Base-by-base conservation (phyloP, 1,140 invertebrate genomes). In the Pogonomyrmex barbatus region DNA sequence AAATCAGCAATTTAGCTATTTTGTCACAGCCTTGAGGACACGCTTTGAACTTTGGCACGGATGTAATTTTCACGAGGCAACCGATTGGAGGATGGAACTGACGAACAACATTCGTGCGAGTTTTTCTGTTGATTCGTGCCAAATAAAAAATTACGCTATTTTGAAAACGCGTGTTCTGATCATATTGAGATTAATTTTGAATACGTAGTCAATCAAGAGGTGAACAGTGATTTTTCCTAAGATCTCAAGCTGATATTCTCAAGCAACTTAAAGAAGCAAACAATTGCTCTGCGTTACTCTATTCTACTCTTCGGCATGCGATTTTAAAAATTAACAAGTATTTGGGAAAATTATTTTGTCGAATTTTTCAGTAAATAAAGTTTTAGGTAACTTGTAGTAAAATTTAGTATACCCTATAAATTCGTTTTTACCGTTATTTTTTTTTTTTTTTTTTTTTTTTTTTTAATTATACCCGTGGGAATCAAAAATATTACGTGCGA, bases 11-110 rank as follows among this genome's bases (percentile, higher is more conserved):
- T 93, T 92, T 88, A 92, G 88, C 83, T 90, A 93, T 92, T 93
- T 93, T 93, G 85, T 65, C 87, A 63, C 90, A 92, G 88, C 88
- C 89, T 87, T 70, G 67, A 73, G 92, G 88, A 85, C 90, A 87
- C 76, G 88, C 92, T 93, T 94, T 93, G 93, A 93, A 93, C 92
- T 93, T 90, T 90, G 89, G 62, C 88, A 83, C 88, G 87, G 88
- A 88, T 86, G 91, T 93, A 93, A 94, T 93, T 93, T 87, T 91
- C 91, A 83, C 87, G 90, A 58, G 71, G 33, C 76, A 88, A 65
- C 68, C 82, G 56, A 63, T 63, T 47, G 73, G 45, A 68, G 86
- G 85, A 54, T 87, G 89, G 81, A 87, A 87, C 83, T 83, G 88
- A 87, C 84, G 86, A 82, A 90, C 91, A 90, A 52, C 70, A 77